Evolutionary conservation across 2,888 invertebrate genomes (phyloP).

Genomic region (Ophraella communa): DNA sequence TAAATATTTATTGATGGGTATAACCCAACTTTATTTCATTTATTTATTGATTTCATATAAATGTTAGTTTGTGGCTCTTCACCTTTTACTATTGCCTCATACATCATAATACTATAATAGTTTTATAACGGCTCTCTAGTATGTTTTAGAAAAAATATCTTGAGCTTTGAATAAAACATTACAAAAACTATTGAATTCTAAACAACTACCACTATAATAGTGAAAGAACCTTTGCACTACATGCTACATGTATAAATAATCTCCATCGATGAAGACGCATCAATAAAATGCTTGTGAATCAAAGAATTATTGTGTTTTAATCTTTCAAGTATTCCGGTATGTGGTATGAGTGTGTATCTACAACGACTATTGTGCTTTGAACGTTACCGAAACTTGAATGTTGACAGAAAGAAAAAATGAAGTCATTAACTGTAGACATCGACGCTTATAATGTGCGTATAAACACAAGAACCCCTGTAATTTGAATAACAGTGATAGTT

Average conservation of each 20-base stretch:
- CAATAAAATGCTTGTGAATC: slow-evolving; percentile 17
- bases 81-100: no score
- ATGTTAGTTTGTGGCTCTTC: no score
- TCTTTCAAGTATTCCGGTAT: slow-evolving; percentile 2
- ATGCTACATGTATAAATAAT: slow-evolving; percentile 5
- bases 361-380: slow-evolving; percentile 3
- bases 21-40: no score
- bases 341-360: background rate
- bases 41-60: no score
- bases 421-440: slow-evolving; percentile 7
- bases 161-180: no score
- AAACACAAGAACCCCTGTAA: background rate
- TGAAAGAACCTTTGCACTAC: slow-evolving; percentile 15
- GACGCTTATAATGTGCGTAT: background rate
- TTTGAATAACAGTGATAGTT: background rate
- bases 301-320: slow-evolving; percentile 27
- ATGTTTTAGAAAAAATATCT: no score
- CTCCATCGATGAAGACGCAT: slow-evolving; percentile 15
- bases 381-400: background rate
- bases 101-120: no score
- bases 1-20: no score
- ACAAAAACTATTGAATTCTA: slow-evolving; percentile 3
- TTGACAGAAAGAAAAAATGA: slow-evolving; percentile 5
- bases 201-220: slow-evolving; percentile 25
- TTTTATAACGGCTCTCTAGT: no score